These are phyloP conservation scores for Fringilla coelebs DNA, from an alignment of 2,797 vertebrate genomes.

Conservation along the genomic window DNA sequence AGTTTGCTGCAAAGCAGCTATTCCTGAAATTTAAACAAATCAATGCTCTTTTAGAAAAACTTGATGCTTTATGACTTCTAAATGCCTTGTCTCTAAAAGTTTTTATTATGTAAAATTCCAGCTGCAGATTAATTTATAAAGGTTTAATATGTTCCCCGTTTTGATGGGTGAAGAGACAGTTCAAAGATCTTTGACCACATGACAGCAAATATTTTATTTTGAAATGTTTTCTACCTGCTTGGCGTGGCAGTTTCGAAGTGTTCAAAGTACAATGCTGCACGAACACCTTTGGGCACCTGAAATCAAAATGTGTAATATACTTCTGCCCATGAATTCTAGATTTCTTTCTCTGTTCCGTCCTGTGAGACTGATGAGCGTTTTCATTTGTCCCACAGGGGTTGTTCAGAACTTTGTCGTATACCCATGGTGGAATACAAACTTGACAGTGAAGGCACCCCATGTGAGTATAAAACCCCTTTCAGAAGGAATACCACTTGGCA, in stretches of 20 bases:
- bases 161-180: not conserved
- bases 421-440: slow-evolving; percentile 99
- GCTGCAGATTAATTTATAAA: not conserved
- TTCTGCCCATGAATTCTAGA: not conserved
- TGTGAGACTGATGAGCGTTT: not conserved
- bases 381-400: slow-evolving; percentile 81
- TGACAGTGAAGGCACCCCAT: slow-evolving; percentile 95
- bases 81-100: not conserved
- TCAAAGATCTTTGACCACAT: not conserved
- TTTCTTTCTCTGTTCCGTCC: not conserved
- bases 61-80: not conserved
- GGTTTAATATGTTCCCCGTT: not conserved
- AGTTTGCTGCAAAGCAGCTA: not conserved
- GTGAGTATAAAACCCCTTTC: slow-evolving; percentile 98
- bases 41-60: not conserved
- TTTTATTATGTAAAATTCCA: not conserved
- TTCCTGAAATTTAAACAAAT: not conserved
- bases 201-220: not conserved
- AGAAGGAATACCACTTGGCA: slow-evolving; percentile 97
- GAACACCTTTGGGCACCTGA: not conserved
- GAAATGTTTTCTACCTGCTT: not conserved
- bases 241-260: not conserved
- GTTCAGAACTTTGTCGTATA: slow-evolving; percentile 95
- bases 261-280: not conserved
- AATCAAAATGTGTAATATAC: not conserved